These are phyloP conservation scores for Caranx melampygus DNA, from an alignment of 2,113 vertebrate species.

Conservation along the genomic window DNA sequence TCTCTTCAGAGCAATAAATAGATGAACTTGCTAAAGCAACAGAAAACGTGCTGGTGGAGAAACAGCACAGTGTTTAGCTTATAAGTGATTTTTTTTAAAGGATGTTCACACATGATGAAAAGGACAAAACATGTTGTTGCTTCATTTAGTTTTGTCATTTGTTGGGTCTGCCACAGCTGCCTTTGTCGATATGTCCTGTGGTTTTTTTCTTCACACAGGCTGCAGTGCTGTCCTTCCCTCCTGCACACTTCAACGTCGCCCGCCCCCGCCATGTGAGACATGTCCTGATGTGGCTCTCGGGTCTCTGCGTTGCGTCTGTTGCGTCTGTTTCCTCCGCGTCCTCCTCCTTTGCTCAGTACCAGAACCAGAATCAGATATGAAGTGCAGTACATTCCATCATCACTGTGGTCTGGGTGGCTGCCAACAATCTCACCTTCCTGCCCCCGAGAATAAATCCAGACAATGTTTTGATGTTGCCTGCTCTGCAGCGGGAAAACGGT, in stretches of 20 bases:
- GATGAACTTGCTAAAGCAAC: neutral
- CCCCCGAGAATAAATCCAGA: conserved; percentile 46
- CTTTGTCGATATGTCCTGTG: neutral
- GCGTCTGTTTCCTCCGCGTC: conserved; percentile 16
- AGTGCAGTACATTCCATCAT: conserved; percentile 62
- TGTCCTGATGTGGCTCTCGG: conserved; percentile 5
- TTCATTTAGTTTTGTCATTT: neutral
- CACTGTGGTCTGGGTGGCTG: conserved; percentile 33
- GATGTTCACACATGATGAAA: neutral
- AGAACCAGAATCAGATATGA: conserved; percentile 52
- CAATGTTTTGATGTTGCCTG: conserved; percentile 47
- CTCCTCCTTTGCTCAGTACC: conserved; percentile 17
- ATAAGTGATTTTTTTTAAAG: neutral
- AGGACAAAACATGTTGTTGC: neutral
- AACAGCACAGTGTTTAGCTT: neutral
- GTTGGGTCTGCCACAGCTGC: neutral
- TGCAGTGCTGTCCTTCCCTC: neutral
- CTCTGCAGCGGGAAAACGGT: conserved; percentile 28
- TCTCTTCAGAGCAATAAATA: conserved; percentile 17
- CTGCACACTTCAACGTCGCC: conserved; percentile 27
- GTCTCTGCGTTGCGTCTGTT: conserved; percentile 33
- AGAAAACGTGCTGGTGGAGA: neutral
- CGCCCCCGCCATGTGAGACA: neutral
- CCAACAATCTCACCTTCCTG: conserved; percentile 63
- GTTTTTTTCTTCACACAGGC: neutral